Percentiles rank a stretch among this genome's conserved stretches.
Evolutionary conservation across 1,140 invertebrate species (phyloP).

Genomic region (Zaprionus capensis): DNA sequence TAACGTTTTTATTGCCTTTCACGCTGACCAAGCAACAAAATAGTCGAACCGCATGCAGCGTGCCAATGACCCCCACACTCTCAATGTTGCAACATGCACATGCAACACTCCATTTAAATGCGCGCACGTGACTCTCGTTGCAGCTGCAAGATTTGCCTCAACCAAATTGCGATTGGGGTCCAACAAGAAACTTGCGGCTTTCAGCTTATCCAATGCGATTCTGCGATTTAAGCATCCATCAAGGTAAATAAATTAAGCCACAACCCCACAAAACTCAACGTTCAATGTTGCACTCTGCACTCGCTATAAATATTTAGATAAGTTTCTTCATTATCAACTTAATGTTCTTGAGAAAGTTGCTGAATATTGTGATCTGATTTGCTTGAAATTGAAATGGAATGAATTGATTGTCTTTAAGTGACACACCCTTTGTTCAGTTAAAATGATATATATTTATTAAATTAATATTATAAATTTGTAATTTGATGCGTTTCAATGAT

Average conservation of each 20-base stretch:
- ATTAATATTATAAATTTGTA: too few species aligned
- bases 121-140: constrained; percentile 64
- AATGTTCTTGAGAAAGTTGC: neutral
- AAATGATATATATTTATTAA: too few species aligned
- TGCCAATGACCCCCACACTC: constrained; percentile 41
- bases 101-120: constrained; percentile 52
- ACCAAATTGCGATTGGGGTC: neutral
- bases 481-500: too few species aligned
- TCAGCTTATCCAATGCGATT: constrained; percentile 8
- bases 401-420: too few species aligned
- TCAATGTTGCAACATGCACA: constrained; percentile 41
- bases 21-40: constrained; percentile 69
- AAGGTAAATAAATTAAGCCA: neutral
- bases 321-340: neutral
- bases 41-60: constrained; percentile 51
- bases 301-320: neutral
- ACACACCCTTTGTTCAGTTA: too few species aligned
- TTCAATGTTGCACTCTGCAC: neutral
- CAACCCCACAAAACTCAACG: neutral
- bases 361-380: too few species aligned
- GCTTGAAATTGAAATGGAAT: too few species aligned
- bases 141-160: constrained; percentile 49
- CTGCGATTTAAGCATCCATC: neutral
- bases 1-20: constrained; percentile 65
- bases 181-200: neutral